Base-by-base conservation (phyloP, 2,888 invertebrate genomes). In the Drosophila pseudotakahashii region DNA sequence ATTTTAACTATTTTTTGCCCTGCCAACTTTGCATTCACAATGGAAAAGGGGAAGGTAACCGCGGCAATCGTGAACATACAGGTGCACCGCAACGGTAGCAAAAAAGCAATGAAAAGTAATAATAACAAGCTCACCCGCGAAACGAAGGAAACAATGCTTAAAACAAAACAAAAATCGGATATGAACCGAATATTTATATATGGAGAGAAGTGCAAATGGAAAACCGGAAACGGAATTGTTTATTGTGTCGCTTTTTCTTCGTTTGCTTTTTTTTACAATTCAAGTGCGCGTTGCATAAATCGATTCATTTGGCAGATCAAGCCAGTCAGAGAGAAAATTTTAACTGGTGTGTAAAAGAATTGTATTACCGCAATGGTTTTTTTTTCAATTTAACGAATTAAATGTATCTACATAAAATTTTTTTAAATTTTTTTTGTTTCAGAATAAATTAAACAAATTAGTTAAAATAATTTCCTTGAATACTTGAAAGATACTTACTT, bases 1-100 rank as follows among this genome's bases (percentile, higher is more conserved):
- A 34, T 36, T 36, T 51, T 13, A 23, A 32, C 23, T 36, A 39
- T 32, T 45, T 39, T 45, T 32, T 14, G 10, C 30, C 13, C 50
- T 44, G 23, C 14, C 19, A 63, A 30, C 30, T 42, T 32, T 37
- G 7, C 50, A 14, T 26, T 23, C 13, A 10, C 30, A 44, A 10
- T 6, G 19, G 34, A 23, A 3, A 73, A 70, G 55, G 47, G 41
- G 13, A 37, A n/a, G 60, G 76, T 59, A 73, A 73, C 73, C 53
- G 78, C 67, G 59, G 62, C 86, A 83, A 86, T 86, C 76, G 70
- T 73, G 64, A 68, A 76, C 64, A 73, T 80, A 76, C 86, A 86
- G 86, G 86, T 81, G 81, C 50, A 57, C 86, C 85, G 59, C 77
- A 68, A 45, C 51, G 47, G 51, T n/a, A 42, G 39, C 52, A 60